phyloP scores from a whole-genome alignment of 2,888 invertebrate genomes.

The Caenorhabditis panamensis region DNA sequence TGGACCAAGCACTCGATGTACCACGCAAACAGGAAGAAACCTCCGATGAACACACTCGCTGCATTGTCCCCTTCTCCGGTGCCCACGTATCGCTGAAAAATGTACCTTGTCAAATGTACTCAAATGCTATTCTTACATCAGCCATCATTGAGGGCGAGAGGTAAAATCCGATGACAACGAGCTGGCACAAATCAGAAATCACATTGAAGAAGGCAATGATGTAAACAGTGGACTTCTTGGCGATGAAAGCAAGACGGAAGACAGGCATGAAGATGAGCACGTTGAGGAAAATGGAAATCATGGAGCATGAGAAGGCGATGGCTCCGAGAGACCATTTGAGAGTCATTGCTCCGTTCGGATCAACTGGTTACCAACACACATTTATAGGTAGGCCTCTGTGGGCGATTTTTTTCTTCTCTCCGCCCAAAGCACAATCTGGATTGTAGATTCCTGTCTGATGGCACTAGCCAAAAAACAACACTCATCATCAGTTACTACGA shows the following conservation, averaged over 20 bases:
- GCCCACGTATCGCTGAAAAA: constrained; percentile 12
- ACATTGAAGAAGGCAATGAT: constrained; percentile 57
- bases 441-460: no score
- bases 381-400: no score
- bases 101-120: not conserved
- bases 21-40: constrained; percentile 49
- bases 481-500: no score
- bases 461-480: no score
- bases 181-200: constrained; percentile 46
- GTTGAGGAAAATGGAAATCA: constrained; percentile 17
- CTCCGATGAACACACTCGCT: constrained; percentile 20
- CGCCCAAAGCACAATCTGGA: no score
- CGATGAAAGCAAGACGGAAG: constrained; percentile 26
- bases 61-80: constrained; percentile 14
- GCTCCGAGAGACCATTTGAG: constrained; percentile 20
- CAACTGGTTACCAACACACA: not conserved
- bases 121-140: constrained; percentile 6
- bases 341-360: constrained; percentile 15
- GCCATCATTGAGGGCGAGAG: constrained; percentile 43
- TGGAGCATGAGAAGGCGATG: constrained; percentile 2
- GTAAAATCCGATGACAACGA: constrained; percentile 45
- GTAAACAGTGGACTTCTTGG: constrained; percentile 43
- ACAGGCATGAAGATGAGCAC: constrained; percentile 23
- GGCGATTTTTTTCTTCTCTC: no score
- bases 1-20: constrained; percentile 38